Evolutionary conservation across 35 echinoderm and acorn worm genomes (phyloP).

Genomic region (Eucidaris tribuloides): DNA sequence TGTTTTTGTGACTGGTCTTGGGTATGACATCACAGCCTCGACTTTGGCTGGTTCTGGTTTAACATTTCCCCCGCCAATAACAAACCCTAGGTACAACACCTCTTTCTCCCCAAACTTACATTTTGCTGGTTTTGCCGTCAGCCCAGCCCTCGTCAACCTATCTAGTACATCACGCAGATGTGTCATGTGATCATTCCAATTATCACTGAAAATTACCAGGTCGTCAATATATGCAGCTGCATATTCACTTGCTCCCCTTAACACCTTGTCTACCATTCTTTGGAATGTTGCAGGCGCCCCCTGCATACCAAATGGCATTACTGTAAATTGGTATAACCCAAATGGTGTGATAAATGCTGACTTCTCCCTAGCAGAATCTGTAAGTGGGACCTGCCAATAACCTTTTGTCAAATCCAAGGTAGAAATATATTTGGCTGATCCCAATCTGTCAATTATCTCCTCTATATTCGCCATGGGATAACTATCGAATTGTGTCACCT

Average conservation of each 20-base stretch:
- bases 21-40: slow-evolving; percentile 9
- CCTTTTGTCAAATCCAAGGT: slow-evolving; percentile 22
- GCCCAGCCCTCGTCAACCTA: slow-evolving; percentile 14
- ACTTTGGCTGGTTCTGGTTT: slow-evolving; percentile 38
- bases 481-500: slow-evolving; percentile 56
- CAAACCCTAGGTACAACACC: slow-evolving; percentile 48
- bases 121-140: slow-evolving; percentile 48
- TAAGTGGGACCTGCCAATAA: slow-evolving; percentile 43
- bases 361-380: not conserved
- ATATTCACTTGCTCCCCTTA: not conserved
- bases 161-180: slow-evolving; percentile 20
- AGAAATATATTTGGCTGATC: slow-evolving; percentile 21
- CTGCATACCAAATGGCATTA: slow-evolving; percentile 29
- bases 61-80: slow-evolving; percentile 34
- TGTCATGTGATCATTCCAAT: slow-evolving; percentile 28
- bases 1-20: slow-evolving; percentile 27
- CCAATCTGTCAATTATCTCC: slow-evolving; percentile 22
- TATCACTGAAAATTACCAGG: not conserved
- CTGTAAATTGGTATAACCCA: slow-evolving; percentile 16
- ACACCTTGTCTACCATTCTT: slow-evolving; percentile 34
- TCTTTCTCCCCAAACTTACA: slow-evolving; percentile 14
- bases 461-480: slow-evolving; percentile 65
- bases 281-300: slow-evolving; percentile 5
- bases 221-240: slow-evolving; percentile 50
- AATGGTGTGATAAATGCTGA: slow-evolving; percentile 4